Percentiles rank a stretch among this genome's conserved stretches.
Evolutionary conservation across 35 echinoderm and acorn worm species (phyloP).

Genomic region (Holothuria glaberrima): DNA sequence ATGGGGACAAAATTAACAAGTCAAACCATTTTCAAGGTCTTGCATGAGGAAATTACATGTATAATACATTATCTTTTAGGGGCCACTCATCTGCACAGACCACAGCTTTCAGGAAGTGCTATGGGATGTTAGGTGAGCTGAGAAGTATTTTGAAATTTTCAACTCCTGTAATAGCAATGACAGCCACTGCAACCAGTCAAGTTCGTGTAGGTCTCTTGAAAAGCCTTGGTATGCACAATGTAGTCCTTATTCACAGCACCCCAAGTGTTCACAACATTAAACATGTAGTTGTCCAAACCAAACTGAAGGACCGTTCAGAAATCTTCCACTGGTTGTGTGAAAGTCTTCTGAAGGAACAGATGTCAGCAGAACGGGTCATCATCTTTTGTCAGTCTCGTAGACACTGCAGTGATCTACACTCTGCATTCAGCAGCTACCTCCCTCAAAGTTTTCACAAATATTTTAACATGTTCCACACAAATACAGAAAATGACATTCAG

Average conservation of each 20-base stretch:
- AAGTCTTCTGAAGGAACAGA: slow-evolving; percentile 6
- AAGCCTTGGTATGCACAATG: slow-evolving; percentile 34
- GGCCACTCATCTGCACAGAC: slow-evolving; percentile 13
- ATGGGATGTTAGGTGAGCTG: slow-evolving; percentile 28
- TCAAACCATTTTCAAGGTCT: too few relatives aligned
- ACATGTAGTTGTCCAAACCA: slow-evolving; percentile 5
- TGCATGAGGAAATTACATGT: too few relatives aligned
- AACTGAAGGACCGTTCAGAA: background rate
- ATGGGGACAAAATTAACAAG: too few relatives aligned
- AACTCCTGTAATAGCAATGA: slow-evolving; percentile 49
- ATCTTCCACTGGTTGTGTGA: slow-evolving; percentile 47
- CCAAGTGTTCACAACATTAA: slow-evolving; percentile 55
- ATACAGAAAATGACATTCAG: slow-evolving; percentile 59
- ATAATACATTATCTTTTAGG: background rate
- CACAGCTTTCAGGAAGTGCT: slow-evolving; percentile 41
- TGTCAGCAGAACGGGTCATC: slow-evolving; percentile 29
- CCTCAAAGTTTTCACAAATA: background rate
- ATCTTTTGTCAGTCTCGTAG: slow-evolving; percentile 60
- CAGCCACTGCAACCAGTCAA: slow-evolving; percentile 48
- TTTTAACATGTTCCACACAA: slow-evolving; percentile 57
- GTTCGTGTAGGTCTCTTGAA: background rate
- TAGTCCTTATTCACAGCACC: background rate
- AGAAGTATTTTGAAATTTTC: background rate
- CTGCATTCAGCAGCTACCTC: slow-evolving; percentile 9
- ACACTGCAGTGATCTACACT: slow-evolving; percentile 54